Conservation (phyloP, 2,797 vertebrate genomes). For the Rhabdophis nuchalis region DNA sequence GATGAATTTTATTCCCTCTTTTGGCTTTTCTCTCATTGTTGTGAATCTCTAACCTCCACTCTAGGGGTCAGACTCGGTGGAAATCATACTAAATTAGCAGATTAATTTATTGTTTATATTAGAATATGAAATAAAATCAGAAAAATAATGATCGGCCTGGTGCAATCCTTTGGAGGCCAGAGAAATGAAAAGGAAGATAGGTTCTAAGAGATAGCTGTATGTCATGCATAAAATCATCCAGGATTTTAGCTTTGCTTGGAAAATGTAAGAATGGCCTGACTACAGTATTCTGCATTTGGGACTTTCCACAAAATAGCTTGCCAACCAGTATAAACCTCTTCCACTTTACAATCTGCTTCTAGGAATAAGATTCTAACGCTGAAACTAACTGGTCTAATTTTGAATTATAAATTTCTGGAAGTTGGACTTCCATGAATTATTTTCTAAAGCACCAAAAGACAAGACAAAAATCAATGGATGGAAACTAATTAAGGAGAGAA, state of each 20-base stretch:
- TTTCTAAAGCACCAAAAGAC: neutral
- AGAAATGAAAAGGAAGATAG: neutral
- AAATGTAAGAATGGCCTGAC: neutral
- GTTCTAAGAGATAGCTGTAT: neutral
- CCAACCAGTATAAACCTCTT: neutral
- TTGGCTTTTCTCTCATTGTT: neutral
- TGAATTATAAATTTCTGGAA: neutral
- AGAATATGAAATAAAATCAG: neutral
- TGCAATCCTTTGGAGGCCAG: neutral
- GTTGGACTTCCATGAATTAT: neutral
- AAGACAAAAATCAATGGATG: neutral
- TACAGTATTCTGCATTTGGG: neutral
- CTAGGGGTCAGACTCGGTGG: neutral
- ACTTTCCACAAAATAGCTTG: neutral
- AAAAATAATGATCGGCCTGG: neutral
- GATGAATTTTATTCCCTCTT: neutral
- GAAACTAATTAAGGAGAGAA: neutral
- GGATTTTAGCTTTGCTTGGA: neutral
- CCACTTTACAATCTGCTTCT: neutral
- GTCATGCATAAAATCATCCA: neutral
- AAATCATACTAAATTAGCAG: neutral
- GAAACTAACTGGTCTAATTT: neutral
- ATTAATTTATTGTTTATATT: neutral
- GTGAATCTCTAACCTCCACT: neutral
- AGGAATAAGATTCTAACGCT: neutral